phyloP scores from a whole-genome alignment of 2,797 vertebrate genomes.

The Ispidina lecontei region DNA sequence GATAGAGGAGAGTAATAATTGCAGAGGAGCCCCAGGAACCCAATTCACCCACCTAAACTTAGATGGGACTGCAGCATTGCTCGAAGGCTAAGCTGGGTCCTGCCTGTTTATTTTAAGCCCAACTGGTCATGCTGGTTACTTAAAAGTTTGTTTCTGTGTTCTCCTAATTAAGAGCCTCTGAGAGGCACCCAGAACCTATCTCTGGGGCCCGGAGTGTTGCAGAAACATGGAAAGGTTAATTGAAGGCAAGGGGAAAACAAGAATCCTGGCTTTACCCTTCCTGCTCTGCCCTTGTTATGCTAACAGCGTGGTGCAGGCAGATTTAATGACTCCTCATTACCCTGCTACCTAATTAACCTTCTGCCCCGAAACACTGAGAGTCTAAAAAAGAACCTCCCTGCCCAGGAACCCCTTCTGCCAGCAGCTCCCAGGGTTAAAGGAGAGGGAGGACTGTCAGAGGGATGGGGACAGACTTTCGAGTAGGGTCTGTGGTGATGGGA shows the following conservation, averaged over 20 bases:
- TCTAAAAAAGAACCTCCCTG: conserved; percentile 26
- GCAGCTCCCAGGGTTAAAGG: background rate
- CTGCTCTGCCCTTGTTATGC: conserved; percentile 44
- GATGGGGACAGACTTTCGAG: background rate
- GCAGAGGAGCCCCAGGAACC: background rate
- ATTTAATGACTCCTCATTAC: conserved; percentile 67
- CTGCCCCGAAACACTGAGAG: conserved; percentile 12
- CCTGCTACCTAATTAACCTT: conserved; percentile 75
- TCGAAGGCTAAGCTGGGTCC: background rate
- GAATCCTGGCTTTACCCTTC: conserved; percentile 29
- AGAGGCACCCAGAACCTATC: conserved; percentile 16
- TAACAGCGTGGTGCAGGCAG: conserved; percentile 31
- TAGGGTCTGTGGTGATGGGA: background rate
- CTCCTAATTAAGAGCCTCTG: conserved; percentile 45
- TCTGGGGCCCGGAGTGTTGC: background rate
- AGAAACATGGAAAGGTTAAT: conserved; percentile 67
- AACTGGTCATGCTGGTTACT: background rate
- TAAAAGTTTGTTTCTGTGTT: conserved; percentile 42
- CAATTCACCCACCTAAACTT: too few relatives aligned
- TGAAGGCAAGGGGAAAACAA: conserved; percentile 63
- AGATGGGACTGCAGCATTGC: background rate
- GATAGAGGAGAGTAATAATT: background rate
- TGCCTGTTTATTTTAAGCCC: conserved; percentile 24
- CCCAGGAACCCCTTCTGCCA: background rate
- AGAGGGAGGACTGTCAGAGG: background rate